Evolutionary conservation across 2,797 vertebrate species (phyloP), one percentile per base, ranked within the genome.

Genomic region (Eutrigla gurnardus): DNA sequence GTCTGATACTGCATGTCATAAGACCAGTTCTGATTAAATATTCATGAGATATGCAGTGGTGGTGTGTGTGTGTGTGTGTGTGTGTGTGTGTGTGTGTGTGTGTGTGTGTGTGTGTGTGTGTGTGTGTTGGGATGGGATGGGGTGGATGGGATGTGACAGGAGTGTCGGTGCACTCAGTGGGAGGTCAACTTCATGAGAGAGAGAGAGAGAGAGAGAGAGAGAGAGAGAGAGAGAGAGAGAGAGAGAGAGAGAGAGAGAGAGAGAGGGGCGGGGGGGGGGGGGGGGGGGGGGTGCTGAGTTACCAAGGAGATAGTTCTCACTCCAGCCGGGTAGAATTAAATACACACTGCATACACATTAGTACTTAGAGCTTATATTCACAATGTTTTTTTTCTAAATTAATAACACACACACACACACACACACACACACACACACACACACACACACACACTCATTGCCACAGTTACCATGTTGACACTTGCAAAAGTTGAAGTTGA

Each of bases 221-320:
- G n/a, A n/a, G n/a, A n/a, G n/a, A n/a, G n/a, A n/a, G n/a, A n/a
- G n/a, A n/a, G n/a, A n/a, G n/a, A n/a, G n/a, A n/a, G n/a, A n/a
- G n/a, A n/a, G n/a, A n/a, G n/a, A n/a, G n/a, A n/a, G n/a, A n/a
- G n/a, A n/a, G n/a, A n/a, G n/a, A n/a, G n/a, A n/a, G n/a, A n/a
- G n/a, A n/a, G n/a, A n/a, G n/a, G n/a, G n/a, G n/a, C n/a, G n/a
- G 63, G 53, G 74, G 57, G 70, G 80, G 25, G 25, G 25, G 25
- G 25, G 25, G 63, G 53, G 74, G 57, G 70, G 80, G 85, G 87
- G 87, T 91, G 91, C 79, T 70, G 80, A 80, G 84, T 90, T 89
- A 87, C 86, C 79, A 85, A 84, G 91, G 90, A 88, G 80, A 88
- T 78, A 35, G 63, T 80, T 90, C 83, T 83, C 86, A 86, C 86